phyloP scores from a whole-genome alignment of 2,888 invertebrate species.

The Baccha elongata region DNA sequence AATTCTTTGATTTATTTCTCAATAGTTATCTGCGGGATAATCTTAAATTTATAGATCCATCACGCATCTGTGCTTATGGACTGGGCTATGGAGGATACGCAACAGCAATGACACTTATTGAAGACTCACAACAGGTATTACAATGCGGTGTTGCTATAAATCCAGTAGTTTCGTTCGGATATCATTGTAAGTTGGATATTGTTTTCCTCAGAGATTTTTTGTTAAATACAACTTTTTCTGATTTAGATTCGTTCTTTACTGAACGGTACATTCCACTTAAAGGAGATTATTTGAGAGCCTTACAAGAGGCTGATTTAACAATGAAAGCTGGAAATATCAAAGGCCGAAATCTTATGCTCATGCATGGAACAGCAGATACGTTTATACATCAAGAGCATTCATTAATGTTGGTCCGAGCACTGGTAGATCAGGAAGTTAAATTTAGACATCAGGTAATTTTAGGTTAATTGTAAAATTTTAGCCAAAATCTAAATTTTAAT shows the following conservation, averaged over 20 bases:
- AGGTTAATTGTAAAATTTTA: too few species aligned
- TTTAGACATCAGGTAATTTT: slow-evolving; percentile 91
- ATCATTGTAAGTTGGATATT: slow-evolving; percentile 86
- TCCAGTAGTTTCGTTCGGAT: slow-evolving; percentile 92
- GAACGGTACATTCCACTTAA: slow-evolving; percentile 94
- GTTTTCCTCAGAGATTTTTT: background rate
- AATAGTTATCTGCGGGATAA: slow-evolving; percentile 89
- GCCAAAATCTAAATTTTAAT: too few species aligned
- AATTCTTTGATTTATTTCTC: background rate
- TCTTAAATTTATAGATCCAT: slow-evolving; percentile 91
- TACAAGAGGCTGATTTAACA: slow-evolving; percentile 90
- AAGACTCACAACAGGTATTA: slow-evolving; percentile 89
- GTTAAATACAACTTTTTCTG: background rate
- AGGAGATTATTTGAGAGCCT: slow-evolving; percentile 87
- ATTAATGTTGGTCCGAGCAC: slow-evolving; percentile 91
- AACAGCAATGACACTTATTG: slow-evolving; percentile 90
- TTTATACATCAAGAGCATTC: slow-evolving; percentile 94
- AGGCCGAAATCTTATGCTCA: slow-evolving; percentile 86
- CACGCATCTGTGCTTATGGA: slow-evolving; percentile 93
- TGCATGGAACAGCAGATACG: slow-evolving; percentile 93
- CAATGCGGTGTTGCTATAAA: slow-evolving; percentile 93
- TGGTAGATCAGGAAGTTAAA: slow-evolving; percentile 90
- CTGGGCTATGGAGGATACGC: slow-evolving; percentile 94
- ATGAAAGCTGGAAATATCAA: slow-evolving; percentile 90
- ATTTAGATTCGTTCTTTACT: slow-evolving; percentile 92